Evolutionary conservation across 1,140 invertebrate genomes (phyloP).

Genomic region (Zeugodacus cucurbitae): DNA sequence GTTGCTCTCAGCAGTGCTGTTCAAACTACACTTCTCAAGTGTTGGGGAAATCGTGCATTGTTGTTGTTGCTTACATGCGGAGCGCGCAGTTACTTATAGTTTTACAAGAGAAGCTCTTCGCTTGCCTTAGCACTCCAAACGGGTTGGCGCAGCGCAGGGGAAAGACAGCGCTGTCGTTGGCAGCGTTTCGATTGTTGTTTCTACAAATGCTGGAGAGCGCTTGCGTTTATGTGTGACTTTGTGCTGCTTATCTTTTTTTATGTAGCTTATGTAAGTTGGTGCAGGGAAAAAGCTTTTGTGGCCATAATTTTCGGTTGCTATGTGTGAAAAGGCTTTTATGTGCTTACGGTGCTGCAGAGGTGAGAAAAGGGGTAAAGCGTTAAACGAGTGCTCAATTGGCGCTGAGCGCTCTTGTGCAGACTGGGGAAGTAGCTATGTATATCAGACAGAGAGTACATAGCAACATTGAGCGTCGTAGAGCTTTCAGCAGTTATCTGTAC

Average conservation of each 20-base stretch:
- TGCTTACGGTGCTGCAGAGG: no score
- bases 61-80: background rate
- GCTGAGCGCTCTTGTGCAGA: background rate
- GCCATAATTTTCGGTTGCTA: conserved; percentile 33
- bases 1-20: background rate
- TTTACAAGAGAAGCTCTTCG: background rate
- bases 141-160: background rate
- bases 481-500: background rate
- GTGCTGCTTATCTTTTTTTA: background rate
- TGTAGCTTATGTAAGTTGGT: background rate
- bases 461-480: background rate
- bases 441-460: background rate
- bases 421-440: background rate
- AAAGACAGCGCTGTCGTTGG: background rate
- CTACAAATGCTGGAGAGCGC: background rate
- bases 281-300: background rate
- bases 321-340: conserved; percentile 35
- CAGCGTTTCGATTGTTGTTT: background rate
- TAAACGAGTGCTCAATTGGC: background rate
- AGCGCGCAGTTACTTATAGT: background rate
- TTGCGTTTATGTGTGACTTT: background rate
- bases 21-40: background rate
- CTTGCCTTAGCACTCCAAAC: background rate
- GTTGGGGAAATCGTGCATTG: background rate
- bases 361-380: background rate